A percentile compares a stretch with the other conserved stretches of the same genome.
phyloP scores from a whole-genome alignment of 2,113 vertebrate species.

The Salvelinus sp. region DNA sequence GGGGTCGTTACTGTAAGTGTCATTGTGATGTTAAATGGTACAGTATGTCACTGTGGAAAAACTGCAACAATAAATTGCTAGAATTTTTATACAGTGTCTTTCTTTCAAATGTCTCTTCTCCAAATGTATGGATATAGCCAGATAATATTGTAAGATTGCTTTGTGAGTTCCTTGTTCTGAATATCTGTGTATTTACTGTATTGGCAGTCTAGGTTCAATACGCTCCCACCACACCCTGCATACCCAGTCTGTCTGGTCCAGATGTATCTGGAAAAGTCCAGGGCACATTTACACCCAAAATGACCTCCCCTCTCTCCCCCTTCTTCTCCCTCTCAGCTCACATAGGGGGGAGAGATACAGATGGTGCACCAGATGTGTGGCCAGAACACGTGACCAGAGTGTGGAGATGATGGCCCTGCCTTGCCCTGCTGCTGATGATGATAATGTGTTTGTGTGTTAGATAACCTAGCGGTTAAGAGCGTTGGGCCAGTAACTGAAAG shows the following conservation, averaged over 20 bases:
- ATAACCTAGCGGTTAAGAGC: background rate
- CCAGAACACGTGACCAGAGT: constrained; percentile 62
- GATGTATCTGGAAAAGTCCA: constrained; percentile 68
- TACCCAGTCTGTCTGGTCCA: constrained; percentile 61
- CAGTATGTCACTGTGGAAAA: constrained; percentile 56
- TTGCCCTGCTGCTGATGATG: constrained; percentile 36
- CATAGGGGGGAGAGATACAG: constrained; percentile 70
- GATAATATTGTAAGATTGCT: too few relatives aligned
- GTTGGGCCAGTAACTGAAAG: too few relatives aligned
- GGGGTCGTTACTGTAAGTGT: constrained; percentile 67
- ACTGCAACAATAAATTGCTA: constrained; percentile 69
- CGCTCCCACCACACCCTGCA: constrained; percentile 37
- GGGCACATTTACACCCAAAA: constrained; percentile 74
- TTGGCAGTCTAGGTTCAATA: background rate
- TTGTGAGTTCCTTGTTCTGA: too few relatives aligned
- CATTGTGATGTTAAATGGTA: constrained; percentile 93
- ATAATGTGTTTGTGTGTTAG: constrained; percentile 21
- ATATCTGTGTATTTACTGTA: background rate
- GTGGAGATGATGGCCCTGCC: constrained; percentile 39
- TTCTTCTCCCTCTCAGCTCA: constrained; percentile 37
- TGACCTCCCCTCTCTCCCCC: constrained; percentile 62
- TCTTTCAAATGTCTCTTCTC: constrained; percentile 33
- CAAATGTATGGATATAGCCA: too few relatives aligned
- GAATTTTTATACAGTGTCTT: constrained; percentile 52
- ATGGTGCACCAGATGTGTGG: constrained; percentile 79